Base-by-base conservation (phyloP, 1,140 invertebrate species). In the Penaeus vannamei region DNA sequence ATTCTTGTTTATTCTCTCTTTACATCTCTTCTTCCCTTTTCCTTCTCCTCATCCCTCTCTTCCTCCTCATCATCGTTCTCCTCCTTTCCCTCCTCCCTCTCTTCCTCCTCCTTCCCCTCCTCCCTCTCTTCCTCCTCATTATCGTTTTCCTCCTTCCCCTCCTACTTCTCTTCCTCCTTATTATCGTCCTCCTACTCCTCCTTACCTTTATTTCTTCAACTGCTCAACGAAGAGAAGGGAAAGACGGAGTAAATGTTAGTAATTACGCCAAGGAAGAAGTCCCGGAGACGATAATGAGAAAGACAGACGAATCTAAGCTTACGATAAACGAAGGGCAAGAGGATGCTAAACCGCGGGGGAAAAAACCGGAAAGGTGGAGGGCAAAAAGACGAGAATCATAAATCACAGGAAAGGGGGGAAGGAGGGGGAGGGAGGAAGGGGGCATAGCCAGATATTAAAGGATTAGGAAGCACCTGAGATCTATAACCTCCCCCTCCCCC, bases 341-440 rank as follows among this genome's bases (percentile, higher is more conserved):
- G 0, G 17, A 53, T 53, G 10, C 53, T 53, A 12, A 53, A 53
- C 12, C 10, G 14, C 53, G 53, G 53, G 53, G 0, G n/a, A n/a
- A n/a, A 53, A 53, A 1, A 12, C 10, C 53, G 17, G 14, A 53
- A 53, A 42, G 36, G 36, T 42, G 36, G 8, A 42, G 36, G 36
- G 36, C 8, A 42, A 42, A 42, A 4, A 42, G 36, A 42, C 36
- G 36, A 42, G 36, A 4, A 42, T 42, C 4, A 42, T 1, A 7
- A 7, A 42, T 42, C 3, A 7, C 36, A 42, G 36, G 36, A 42
- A 79, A n/a, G 26, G 80, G 46, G 80, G 46, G 80, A 82, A 36
- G 61, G 53, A 82, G 53, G 61, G 79, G 53, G 79, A 81, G 79
- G 53, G 79, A 81, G 79, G 53, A 42, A 81, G 79, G n/a, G n/a